Conservation (phyloP, 2,113 vertebrate species). For the Leucopsar rothschildi region DNA sequence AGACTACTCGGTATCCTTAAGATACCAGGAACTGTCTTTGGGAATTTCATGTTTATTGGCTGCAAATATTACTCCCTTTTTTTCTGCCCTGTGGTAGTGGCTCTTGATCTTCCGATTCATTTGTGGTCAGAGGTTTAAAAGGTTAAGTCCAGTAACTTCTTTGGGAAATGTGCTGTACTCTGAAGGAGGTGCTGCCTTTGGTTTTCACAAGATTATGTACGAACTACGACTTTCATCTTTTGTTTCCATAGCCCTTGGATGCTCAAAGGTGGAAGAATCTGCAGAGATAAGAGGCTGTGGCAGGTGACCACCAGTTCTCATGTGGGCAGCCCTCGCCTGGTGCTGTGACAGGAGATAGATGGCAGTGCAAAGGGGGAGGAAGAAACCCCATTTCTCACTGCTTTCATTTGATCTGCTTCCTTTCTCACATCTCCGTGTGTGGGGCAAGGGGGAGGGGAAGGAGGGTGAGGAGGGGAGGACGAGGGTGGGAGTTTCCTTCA, state of each 20-base stretch:
- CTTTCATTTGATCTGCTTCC: constrained; percentile 6
- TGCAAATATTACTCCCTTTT: neutral
- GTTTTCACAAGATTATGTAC: fast-evolving
- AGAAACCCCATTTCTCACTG: neutral
- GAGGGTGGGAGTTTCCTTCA: constrained; percentile 60
- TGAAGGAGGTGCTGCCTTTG: neutral
- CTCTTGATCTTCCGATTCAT: neutral
- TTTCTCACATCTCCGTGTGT: constrained; percentile 61
- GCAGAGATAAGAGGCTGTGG: neutral
- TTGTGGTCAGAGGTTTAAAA: neutral
- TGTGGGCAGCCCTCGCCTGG: neutral
- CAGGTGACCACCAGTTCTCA: neutral
- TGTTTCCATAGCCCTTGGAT: neutral
- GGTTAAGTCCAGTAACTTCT: neutral
- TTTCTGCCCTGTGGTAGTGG: fast-evolving
- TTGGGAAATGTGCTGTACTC: neutral
- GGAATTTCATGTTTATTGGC: neutral
- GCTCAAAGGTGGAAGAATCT: neutral
- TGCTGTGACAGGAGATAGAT: neutral
- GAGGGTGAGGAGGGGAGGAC: constrained; percentile 30
- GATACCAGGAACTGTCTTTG: neutral
- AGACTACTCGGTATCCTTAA: neutral
- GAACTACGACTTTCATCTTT: neutral
- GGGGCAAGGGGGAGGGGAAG: constrained; percentile 38
- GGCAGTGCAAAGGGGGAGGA: neutral